Base-by-base conservation (phyloP, 23 tunicate species). In the Trididemnum nubilum region DNA sequence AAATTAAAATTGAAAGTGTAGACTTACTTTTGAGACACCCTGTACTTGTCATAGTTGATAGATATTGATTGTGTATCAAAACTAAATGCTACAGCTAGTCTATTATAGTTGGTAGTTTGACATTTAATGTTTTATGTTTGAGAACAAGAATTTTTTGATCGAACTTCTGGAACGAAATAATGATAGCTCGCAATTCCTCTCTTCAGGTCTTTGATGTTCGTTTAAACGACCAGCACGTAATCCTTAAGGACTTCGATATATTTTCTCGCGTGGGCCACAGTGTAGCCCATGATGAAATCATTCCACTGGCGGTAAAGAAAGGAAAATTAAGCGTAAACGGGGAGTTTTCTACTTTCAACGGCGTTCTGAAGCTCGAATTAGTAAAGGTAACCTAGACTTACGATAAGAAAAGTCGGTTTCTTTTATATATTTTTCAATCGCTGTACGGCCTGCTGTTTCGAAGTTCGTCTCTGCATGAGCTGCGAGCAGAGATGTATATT, bases 321-420 rank as follows among this genome's bases (percentile, higher is more conserved):
- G 98, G 98, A 36, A 88, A 87, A 27, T 73, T 93, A 52, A 87
- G 83, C 50, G 92, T 93, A 0, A 78, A 34, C 30, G 93, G 93
- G 2, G 93, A 93, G 36, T 75, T 33, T 33, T 93, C 98, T 7
- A 79, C 84, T 18, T 87, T 93, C 39, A 78, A 82, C 25, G 87
- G 85, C 9, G 35, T 81, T 33, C 73, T 93, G 15, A 83, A 87
- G 26, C 40, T 93, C 35, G 98, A 93, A 65, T 36, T 93, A 30
- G 64, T 81, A 30, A 93, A 92, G 86, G 97, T 87, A 36, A 36
- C 34, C 12, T 25, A 33, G 18, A n/a, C n/a, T n/a, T n/a, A n/a
- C n/a, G n/a, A n/a, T n/a, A n/a, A n/a, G n/a, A n/a, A n/a, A n/a
- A 23, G 59, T n/a, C 59, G 26, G 78, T 33, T 21, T 72, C 35